Evolutionary conservation across 2,797 vertebrate genomes (phyloP).

Genomic region (Meriones psammophilus): DNA sequence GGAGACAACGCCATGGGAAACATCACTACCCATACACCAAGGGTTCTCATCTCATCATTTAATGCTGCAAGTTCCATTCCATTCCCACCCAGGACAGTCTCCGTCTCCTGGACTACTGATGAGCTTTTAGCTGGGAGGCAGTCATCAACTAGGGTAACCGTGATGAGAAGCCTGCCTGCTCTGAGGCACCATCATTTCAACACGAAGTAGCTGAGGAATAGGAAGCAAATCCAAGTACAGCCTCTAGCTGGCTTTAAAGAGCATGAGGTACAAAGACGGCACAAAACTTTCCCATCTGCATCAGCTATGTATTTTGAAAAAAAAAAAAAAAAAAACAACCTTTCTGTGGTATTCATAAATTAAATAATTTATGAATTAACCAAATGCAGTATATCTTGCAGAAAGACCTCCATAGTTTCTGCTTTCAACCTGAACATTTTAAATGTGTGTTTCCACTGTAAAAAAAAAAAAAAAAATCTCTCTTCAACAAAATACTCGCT

Average conservation of each 20-base stretch:
- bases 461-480: background rate
- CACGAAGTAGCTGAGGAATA: background rate
- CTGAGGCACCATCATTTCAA: background rate
- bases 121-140: conserved; percentile 71
- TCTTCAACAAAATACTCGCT: conserved; percentile 72
- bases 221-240: background rate
- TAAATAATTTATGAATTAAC: conserved; percentile 4
- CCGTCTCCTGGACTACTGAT: conserved; percentile 64
- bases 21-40: conserved; percentile 38
- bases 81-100: conserved; percentile 9
- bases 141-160: conserved; percentile 70
- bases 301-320: background rate
- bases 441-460: conserved; percentile 64
- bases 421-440: conserved; percentile 70
- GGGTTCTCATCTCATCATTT: background rate
- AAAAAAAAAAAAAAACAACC: background rate
- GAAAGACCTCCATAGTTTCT: conserved; percentile 56
- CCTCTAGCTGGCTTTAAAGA: background rate
- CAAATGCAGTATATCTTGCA: conserved; percentile 17
- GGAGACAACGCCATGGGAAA: conserved; percentile 53
- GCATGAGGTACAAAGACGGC: background rate
- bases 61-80: conserved; percentile 38
- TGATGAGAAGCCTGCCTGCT: conserved; percentile 63
- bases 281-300: conserved; percentile 13
- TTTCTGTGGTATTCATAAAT: background rate